Percentiles rank a stretch among this genome's conserved stretches.
These are phyloP conservation scores for Anoura caudifer DNA, from an alignment of 2,113 vertebrate species.

Conservation along the genomic window DNA sequence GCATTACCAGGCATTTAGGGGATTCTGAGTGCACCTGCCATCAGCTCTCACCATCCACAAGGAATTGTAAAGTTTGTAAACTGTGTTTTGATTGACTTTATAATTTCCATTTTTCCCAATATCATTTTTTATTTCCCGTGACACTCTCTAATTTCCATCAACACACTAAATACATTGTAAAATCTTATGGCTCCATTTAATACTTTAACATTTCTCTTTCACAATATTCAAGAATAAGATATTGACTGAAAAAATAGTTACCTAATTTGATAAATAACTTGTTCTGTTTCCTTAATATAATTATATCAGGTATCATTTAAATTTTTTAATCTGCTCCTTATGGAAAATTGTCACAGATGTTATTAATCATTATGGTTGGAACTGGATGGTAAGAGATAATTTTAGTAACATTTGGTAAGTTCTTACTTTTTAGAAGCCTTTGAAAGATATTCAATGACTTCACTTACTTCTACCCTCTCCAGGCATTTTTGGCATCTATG, in stretches of 20 bases:
- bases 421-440: not conserved
- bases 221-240: not conserved
- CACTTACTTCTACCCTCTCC: not conserved
- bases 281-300: not conserved
- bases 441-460: not conserved
- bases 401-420: not conserved
- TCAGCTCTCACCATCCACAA: not conserved
- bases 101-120: not conserved
- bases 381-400: not conserved
- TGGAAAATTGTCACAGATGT: not conserved
- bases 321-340: not conserved
- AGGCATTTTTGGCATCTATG: not conserved
- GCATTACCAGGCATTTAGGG: not conserved
- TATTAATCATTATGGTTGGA: not conserved
- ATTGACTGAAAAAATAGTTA: not conserved
- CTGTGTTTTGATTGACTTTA: not conserved
- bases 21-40: not conserved
- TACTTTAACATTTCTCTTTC: not conserved
- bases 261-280: not conserved
- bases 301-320: not conserved
- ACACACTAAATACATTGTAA: not conserved
- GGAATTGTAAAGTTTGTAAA: not conserved
- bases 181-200: not conserved
- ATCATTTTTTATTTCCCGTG: not conserved
- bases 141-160: not conserved